These are phyloP conservation scores for Cricetomys ansorgei DNA, from an alignment of 2,113 vertebrate species.

Conservation along the genomic window DNA sequence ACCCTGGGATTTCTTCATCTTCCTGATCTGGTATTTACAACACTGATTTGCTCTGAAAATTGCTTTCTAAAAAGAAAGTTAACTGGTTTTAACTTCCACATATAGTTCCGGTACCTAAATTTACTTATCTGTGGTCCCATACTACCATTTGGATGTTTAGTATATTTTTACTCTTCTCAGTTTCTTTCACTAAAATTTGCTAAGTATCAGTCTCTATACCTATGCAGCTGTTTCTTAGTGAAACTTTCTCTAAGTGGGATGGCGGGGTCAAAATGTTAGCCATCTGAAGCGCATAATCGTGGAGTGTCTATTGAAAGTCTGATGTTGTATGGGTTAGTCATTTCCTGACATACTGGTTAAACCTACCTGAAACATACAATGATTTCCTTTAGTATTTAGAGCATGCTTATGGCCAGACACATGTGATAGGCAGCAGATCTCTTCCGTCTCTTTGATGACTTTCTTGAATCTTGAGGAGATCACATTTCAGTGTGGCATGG, in stretches of 20 bases:
- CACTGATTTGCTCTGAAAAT: neutral
- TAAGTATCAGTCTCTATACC: neutral
- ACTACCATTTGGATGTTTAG: neutral
- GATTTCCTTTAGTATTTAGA: slow-evolving; percentile 1
- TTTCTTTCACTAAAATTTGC: slow-evolving; percentile 12
- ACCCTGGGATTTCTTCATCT: neutral
- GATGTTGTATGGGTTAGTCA: neutral
- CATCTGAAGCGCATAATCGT: neutral
- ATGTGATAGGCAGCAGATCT: neutral
- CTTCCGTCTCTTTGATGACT: neutral
- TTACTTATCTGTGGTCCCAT: neutral
- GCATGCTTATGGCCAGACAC: neutral
- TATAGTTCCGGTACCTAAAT: neutral
- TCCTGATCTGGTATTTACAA: neutral
- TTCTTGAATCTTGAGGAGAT: slow-evolving; percentile 29
- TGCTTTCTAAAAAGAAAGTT: neutral
- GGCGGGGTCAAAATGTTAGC: neutral
- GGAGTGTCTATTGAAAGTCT: neutral
- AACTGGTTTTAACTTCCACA: neutral
- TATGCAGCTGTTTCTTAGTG: neutral
- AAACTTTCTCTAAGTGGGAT: slow-evolving; percentile 37
- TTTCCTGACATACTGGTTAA: slow-evolving; percentile 3
- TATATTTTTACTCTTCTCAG: neutral
- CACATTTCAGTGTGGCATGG: neutral
- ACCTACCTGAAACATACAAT: neutral